phyloP scores from a whole-genome alignment of 2,113 vertebrate species.

The Thinocorus orbignyianus region DNA sequence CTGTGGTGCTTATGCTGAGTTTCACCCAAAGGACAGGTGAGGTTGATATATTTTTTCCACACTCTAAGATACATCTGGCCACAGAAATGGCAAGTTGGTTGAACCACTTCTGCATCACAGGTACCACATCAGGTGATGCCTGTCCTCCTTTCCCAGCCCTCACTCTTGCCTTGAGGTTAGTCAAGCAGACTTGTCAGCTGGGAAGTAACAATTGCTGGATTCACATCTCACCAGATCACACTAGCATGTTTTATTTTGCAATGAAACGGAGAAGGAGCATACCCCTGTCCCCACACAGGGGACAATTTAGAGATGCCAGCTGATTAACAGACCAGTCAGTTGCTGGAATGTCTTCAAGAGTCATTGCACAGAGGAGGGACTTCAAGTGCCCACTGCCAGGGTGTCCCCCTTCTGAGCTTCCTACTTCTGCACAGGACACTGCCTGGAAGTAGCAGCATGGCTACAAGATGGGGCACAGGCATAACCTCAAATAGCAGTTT shows the following conservation, averaged over 20 bases:
- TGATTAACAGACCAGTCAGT: background rate
- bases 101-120: background rate
- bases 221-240: background rate
- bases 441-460: background rate
- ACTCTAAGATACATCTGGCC: background rate
- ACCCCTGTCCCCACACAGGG: background rate
- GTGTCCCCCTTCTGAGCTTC: background rate
- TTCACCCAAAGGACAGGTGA: background rate
- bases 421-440: background rate
- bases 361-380: background rate
- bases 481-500: background rate
- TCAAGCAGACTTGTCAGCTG: background rate
- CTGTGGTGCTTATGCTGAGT: background rate
- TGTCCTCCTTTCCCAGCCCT: background rate
- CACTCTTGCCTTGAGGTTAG: background rate
- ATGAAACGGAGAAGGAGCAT: background rate
- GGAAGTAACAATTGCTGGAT: background rate
- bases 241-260: background rate
- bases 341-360: background rate
- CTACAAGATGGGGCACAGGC: background rate
- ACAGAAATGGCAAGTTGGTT: background rate
- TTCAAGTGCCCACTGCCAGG: background rate
- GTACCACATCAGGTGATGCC: accelerated
- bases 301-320: background rate
- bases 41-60: background rate